Base-by-base conservation (phyloP, 2,113 vertebrate genomes). In the Raja brachyura region DNA sequence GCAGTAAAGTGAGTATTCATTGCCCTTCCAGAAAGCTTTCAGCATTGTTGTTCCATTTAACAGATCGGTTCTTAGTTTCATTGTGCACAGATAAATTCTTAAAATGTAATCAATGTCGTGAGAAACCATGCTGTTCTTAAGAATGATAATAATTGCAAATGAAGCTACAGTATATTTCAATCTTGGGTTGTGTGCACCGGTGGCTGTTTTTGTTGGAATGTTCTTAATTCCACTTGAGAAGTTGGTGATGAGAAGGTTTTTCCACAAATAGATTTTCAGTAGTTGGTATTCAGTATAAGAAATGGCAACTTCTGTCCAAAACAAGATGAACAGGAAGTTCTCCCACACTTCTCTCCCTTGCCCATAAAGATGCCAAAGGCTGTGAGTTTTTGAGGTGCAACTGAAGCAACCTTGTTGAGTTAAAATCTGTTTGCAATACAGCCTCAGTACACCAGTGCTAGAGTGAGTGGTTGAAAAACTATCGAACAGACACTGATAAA, bases 1-100 rank as follows among this genome's bases (percentile, higher is more conserved):
- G 98, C 98, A 93, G 97, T 99, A 93, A 99, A 98, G 98, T 99
- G 97, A 97, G 98, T 93, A 94, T 31, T 31, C n/a, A 56, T 83
- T 73, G 78, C 9, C 68, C 0, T 33, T 63, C 25, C 18, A 66
- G 61, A 20, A 68, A n/a, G 13, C 93, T 4, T 1, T 0, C 39
- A 63, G 93, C 25, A 81, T 94, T 94, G 39, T 93, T 93, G 93
- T 93, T 14, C 11, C 68, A 11, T 83, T 94, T 93, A 11, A 78
- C 39, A 93, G 93, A 93, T 48, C 31, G 0, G 31, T 33, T 20
- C 31, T 93, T 92, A 22, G 25, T 81, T 85, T 63, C n/a, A 59
- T 59, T 59, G n/a, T 1, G 10, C 59, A 61, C 25, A n/a, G 10
- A 68, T 33, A 56, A 76, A 75, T 56, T 14, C 61, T 79, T 68